Evolutionary conservation across 2,797 vertebrate genomes (phyloP).

Genomic region (Serranus cabrilla): DNA sequence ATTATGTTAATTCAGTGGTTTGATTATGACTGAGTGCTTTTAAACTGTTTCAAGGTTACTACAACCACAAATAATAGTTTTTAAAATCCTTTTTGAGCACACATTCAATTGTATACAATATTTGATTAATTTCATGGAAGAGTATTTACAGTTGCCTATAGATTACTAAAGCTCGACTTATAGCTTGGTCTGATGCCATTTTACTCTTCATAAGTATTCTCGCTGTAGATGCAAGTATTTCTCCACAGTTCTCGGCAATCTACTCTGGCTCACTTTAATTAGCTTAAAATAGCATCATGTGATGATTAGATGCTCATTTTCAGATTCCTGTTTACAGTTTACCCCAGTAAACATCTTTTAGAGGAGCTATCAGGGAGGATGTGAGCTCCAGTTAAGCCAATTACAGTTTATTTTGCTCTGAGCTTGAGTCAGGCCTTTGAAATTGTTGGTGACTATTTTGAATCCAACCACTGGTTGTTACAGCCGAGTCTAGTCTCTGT

Average conservation of each 20-base stretch:
- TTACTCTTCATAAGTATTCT: neutral
- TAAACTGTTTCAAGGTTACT: neutral
- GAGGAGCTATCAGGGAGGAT: neutral
- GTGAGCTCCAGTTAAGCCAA: slow-evolving; percentile 13
- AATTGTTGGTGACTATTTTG: slow-evolving; percentile 23
- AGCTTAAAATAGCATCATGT: slow-evolving; percentile 10
- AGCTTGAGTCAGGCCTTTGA: neutral
- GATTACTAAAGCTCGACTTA: too few species aligned
- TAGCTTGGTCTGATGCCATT: too few species aligned
- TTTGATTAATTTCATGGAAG: too few species aligned
- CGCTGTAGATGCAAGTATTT: neutral
- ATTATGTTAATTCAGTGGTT: neutral
- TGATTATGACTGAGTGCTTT: neutral
- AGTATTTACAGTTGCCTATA: too few species aligned
- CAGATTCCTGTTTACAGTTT: slow-evolving; percentile 24
- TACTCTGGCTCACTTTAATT: slow-evolving; percentile 6
- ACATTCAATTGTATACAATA: too few species aligned
- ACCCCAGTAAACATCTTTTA: slow-evolving; percentile 16
- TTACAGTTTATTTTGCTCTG: slow-evolving; percentile 20
- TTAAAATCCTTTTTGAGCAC: too few species aligned
- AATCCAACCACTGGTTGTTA: slow-evolving; percentile 20
- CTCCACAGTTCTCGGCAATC: neutral
- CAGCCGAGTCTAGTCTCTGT: neutral
- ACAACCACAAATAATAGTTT: neutral
- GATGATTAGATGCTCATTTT: slow-evolving; percentile 23